Evolutionary conservation across 2,113 vertebrate species (phyloP), one percentile per base, ranked within the genome.

Genomic region (Marcusenius ussheri): DNA sequence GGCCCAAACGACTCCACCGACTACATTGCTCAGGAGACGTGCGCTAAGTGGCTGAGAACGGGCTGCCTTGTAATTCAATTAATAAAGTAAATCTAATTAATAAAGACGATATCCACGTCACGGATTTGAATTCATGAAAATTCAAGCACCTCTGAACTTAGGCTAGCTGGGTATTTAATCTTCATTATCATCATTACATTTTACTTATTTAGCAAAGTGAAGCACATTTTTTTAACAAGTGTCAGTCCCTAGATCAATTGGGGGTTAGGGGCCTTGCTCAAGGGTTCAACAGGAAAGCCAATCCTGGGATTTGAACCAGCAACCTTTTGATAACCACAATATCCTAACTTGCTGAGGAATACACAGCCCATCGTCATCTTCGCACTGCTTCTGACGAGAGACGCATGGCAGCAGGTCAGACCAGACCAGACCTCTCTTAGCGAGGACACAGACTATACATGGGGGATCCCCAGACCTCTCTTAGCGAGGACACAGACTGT

Each of bases 51-150:
- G 42, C 51, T 62, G 50, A 51, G 42, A 85, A 84, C 80, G 19
- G 27, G 39, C 84, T 87, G 47, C 58, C 24, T 90, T 87, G 45
- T 51, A 87, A 89, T 90, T 87, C 31, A 51, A 90, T 70, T 66
- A 90, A 84, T 27, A 42, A 77, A 87, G 17, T 80, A 39, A 42
- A 42, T 35, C 85, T 50, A 42, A 87, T 70, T 66, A 90, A 84
- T 27, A 51, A 45, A 74, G 66, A 46, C n/a, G 27, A 42, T 31
- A 15, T 1, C 13, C 27, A n/a, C 42, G 80, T 47, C 21, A 85
- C 5, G n/a, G 53, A 35, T 21, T 31, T 51, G 31, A 46, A 46
- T 19, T 84, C 21, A 62, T 45, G 8, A n/a, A 31, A 89, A 53
- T 5, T 3, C 49, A 83, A 46, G n/a, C 24, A 11, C 17, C 24